Percentiles rank a stretch among this genome's conserved stretches.
phyloP scores from a whole-genome alignment of 2,113 vertebrate genomes.

The Tachysurus vachellii region DNA sequence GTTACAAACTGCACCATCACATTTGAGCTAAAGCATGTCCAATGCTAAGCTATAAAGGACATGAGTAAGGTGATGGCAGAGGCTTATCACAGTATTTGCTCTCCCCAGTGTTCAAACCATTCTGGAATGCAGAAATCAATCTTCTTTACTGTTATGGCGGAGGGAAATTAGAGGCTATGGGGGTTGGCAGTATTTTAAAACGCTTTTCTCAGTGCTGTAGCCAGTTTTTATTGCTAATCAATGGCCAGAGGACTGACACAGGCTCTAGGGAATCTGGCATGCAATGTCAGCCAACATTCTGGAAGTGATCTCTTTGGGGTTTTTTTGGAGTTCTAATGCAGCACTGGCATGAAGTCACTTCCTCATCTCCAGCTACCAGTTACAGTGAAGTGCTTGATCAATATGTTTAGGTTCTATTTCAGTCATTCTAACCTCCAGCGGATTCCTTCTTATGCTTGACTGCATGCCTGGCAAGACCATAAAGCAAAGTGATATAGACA shows the following conservation, averaged over 20 bases:
- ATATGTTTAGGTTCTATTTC: slow-evolving; percentile 5
- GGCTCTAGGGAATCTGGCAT: slow-evolving; percentile 28
- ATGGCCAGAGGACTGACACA: slow-evolving; percentile 61
- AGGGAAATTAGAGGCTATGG: slow-evolving; percentile 66
- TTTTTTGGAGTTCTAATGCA: slow-evolving; percentile 7
- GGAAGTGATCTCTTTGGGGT: slow-evolving; percentile 17
- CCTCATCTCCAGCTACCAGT: slow-evolving; percentile 31
- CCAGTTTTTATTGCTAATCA: slow-evolving; percentile 63
- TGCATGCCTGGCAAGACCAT: not conserved
- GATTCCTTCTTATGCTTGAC: not conserved
- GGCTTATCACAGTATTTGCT: slow-evolving; percentile 59
- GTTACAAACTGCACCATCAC: not conserved
- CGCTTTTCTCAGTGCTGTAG: slow-evolving; percentile 41
- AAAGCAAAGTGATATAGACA: not conserved
- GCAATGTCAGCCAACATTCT: slow-evolving; percentile 29
- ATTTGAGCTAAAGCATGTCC: slow-evolving; percentile 38
- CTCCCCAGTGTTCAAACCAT: slow-evolving; percentile 65
- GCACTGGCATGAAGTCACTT: not conserved
- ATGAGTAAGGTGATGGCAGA: not conserved
- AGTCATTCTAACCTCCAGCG: not conserved
- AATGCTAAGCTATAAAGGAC: slow-evolving; percentile 18
- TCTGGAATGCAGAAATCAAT: slow-evolving; percentile 66
- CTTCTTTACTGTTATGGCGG: slow-evolving; percentile 67
- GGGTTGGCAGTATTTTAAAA: slow-evolving; percentile 63
- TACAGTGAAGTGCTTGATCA: slow-evolving; percentile 22